These are phyloP conservation scores for Taphrorychus bicolor DNA, from an alignment of 2,888 invertebrate genomes.

Conservation along the genomic window DNA sequence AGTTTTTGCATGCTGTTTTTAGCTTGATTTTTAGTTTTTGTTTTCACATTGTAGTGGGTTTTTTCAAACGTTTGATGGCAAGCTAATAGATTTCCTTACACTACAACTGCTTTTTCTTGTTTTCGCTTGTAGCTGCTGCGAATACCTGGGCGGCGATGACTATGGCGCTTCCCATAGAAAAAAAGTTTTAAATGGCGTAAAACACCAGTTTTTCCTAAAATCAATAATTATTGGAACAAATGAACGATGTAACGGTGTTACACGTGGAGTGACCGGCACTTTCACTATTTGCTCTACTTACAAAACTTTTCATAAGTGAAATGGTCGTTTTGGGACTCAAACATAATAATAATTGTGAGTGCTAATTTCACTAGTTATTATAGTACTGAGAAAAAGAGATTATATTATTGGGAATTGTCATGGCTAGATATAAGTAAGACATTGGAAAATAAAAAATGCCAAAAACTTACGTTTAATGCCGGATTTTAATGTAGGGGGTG, in stretches of 20 bases:
- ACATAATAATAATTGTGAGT: no score
- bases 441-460: no score
- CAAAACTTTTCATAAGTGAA: background rate
- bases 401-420: background rate
- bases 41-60: constrained; percentile 17
- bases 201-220: background rate
- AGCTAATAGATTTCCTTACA: background rate
- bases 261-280: background rate
- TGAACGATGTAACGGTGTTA: background rate
- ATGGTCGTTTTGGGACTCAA: no score
- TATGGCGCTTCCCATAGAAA: background rate
- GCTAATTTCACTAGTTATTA: no score
- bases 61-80: background rate
- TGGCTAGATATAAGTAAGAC: no score
- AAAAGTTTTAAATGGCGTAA: background rate
- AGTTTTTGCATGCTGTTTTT: constrained; percentile 41
- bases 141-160: background rate
- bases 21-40: constrained; percentile 23
- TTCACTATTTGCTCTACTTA: background rate
- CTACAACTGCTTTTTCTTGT: background rate
- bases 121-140: background rate
- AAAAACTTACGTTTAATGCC: background rate
- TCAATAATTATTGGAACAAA: background rate
- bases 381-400: no score
- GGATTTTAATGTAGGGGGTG: background rate